These are phyloP conservation scores for Cactoblastis cactorum DNA, from an alignment of 2,888 invertebrate genomes.

Conservation along the genomic window DNA sequence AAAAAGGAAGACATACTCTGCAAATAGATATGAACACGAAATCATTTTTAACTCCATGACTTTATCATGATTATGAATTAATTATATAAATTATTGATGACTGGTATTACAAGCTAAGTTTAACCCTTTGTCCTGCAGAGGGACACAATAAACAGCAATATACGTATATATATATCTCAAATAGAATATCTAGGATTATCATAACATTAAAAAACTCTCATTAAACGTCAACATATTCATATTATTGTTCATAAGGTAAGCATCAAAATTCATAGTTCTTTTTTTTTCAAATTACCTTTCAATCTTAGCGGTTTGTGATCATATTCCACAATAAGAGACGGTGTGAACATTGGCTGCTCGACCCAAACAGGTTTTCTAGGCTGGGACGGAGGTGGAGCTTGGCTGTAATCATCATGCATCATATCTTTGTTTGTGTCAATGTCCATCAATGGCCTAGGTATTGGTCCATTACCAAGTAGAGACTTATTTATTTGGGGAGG, in stretches of 20 bases:
- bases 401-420: not conserved
- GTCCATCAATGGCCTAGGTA: slow-evolving; percentile 32
- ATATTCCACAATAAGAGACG: slow-evolving; percentile 84
- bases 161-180: too few species aligned
- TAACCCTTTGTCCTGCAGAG: too few species aligned
- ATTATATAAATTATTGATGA: too few species aligned
- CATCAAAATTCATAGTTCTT: not conserved
- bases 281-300: slow-evolving; percentile 64
- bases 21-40: too few species aligned
- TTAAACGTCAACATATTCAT: too few species aligned
- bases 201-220: too few species aligned
- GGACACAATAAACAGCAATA: too few species aligned
- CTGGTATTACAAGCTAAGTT: too few species aligned
- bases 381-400: slow-evolving; percentile 4
- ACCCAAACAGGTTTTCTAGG: slow-evolving; percentile 46
- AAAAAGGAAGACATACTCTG: not conserved
- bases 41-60: too few species aligned
- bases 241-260: too few species aligned
- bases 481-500: slow-evolving; percentile 30
- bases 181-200: too few species aligned
- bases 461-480: slow-evolving; percentile 31
- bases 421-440: not conserved
- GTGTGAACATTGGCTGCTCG: slow-evolving; percentile 70
- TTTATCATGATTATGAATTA: too few species aligned
- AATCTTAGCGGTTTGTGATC: slow-evolving; percentile 81